Conservation (phyloP, 2,797 vertebrate species). For the Acrossocheilus fasciatus region DNA sequence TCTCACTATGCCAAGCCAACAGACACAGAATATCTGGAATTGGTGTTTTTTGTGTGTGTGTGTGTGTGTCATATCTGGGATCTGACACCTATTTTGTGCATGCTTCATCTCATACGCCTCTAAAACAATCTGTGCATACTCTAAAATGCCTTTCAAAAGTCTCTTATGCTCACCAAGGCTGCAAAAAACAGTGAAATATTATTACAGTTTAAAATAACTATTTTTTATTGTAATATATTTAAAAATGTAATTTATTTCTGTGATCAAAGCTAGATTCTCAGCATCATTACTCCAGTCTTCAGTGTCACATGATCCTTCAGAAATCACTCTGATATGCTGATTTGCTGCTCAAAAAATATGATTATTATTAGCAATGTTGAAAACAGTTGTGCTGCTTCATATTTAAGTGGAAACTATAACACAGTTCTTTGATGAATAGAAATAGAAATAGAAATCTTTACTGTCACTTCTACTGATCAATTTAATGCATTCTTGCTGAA, state of each 20-base stretch:
- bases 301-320: not conserved
- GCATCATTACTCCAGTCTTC: not conserved
- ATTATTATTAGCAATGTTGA: not conserved
- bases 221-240: not conserved
- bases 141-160: not conserved
- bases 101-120: no score
- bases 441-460: not conserved
- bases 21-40: not conserved
- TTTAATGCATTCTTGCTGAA: not conserved
- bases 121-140: not conserved
- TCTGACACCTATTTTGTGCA: not conserved
- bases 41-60: not conserved
- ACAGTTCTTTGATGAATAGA: not conserved
- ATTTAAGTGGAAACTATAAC: not conserved
- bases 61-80: not conserved
- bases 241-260: not conserved
- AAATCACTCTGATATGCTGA: not conserved
- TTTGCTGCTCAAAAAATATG: not conserved
- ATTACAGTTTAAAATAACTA: not conserved
- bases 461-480: not conserved
- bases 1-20: conserved; percentile 13
- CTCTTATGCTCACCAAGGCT: not conserved
- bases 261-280: not conserved
- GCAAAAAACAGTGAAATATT: not conserved
- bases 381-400: not conserved